These are phyloP conservation scores for Manis javanica DNA, from an alignment of 2,797 vertebrate species.

Conservation along the genomic window DNA sequence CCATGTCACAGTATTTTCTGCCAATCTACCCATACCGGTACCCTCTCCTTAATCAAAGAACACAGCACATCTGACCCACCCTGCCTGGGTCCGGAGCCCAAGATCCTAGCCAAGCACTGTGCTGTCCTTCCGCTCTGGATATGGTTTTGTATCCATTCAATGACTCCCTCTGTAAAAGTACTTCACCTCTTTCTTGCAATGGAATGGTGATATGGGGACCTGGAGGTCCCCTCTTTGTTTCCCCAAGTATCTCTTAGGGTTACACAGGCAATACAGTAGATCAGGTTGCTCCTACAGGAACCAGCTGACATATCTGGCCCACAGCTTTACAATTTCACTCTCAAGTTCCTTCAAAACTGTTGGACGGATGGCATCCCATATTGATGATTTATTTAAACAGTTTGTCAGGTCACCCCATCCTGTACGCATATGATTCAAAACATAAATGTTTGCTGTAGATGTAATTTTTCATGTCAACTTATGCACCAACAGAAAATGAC, in stretches of 20 bases:
- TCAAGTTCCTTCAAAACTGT: slow-evolving; percentile 57
- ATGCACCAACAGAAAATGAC: slow-evolving; percentile 73
- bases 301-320: background rate
- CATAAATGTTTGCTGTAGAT: slow-evolving; percentile 71
- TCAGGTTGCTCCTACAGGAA: background rate
- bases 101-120: background rate
- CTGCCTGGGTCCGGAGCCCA: background rate
- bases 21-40: background rate
- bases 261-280: background rate
- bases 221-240: background rate
- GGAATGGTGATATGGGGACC: background rate
- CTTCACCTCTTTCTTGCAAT: background rate
- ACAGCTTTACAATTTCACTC: slow-evolving; percentile 49
- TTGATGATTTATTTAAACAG: slow-evolving; percentile 79
- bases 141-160: background rate
- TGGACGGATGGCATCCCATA: slow-evolving; percentile 66
- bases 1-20: background rate
- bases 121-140: background rate
- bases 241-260: background rate
- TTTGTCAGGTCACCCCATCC: slow-evolving; percentile 77
- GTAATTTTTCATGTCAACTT: slow-evolving; percentile 79
- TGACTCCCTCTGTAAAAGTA: background rate
- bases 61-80: background rate
- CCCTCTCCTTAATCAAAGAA: background rate
- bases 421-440: slow-evolving; percentile 68